phyloP scores from a whole-genome alignment of 2,113 vertebrate genomes.

The Paedocypris sp. region DNA sequence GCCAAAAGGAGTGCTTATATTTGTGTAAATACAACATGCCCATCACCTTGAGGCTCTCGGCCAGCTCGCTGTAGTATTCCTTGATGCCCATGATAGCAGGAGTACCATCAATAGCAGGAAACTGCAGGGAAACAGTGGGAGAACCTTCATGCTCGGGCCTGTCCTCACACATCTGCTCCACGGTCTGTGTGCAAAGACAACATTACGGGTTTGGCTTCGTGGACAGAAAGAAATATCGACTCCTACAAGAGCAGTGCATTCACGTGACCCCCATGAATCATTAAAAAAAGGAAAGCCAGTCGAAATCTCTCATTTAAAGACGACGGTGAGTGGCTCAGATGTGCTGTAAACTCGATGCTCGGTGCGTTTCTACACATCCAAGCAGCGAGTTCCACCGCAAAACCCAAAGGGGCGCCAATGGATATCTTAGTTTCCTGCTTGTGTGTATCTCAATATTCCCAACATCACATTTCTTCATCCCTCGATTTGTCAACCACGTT shows the following conservation, averaged over 20 bases:
- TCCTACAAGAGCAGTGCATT: slow-evolving; percentile 4
- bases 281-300: slow-evolving; percentile 18
- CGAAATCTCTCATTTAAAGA: too few relatives aligned
- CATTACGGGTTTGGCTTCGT: slow-evolving; percentile 26
- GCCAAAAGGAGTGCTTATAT: too few relatives aligned
- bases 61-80: slow-evolving; percentile 55
- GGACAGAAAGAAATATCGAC: slow-evolving; percentile 26
- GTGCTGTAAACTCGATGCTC: too few relatives aligned
- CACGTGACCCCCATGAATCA: slow-evolving; percentile 34
- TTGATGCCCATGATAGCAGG: slow-evolving; percentile 48
- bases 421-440: slow-evolving; percentile 23
- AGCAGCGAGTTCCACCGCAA: slow-evolving; percentile 42
- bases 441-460: slow-evolving; percentile 19
- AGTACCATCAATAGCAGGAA: slow-evolving; percentile 53
- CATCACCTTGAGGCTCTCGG: slow-evolving; percentile 54
- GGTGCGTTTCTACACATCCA: slow-evolving; percentile 45
- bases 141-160: slow-evolving; percentile 23
- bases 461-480: slow-evolving; percentile 5
- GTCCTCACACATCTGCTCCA: slow-evolving; percentile 42
- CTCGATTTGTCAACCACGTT: slow-evolving; percentile 32
- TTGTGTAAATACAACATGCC: too few relatives aligned
- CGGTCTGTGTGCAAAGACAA: slow-evolving; percentile 36
- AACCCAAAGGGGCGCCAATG: slow-evolving; percentile 46
- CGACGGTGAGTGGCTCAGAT: too few relatives aligned
- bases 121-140: slow-evolving; percentile 38